Evolutionary conservation across 1,140 invertebrate species (phyloP).

Genomic region (Eupeodes corollae): DNA sequence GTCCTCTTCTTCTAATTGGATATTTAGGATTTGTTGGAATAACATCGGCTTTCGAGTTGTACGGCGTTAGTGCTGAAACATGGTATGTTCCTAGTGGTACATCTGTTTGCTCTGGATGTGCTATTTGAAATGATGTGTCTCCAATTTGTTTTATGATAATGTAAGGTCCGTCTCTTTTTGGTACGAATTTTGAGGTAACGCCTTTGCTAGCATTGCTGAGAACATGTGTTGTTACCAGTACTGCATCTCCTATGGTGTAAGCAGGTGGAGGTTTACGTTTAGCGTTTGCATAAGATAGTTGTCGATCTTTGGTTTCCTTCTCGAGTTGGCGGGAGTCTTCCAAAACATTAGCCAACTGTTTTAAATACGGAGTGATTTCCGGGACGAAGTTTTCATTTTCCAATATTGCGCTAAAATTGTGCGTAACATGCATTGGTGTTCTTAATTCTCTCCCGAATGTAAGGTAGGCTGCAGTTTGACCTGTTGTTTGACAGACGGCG

Average conservation of each 20-base stretch:
- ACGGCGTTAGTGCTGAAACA: too few species aligned
- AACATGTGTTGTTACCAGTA: slow-evolving; percentile 20
- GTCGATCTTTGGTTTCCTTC: neutral
- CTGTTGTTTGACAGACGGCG: slow-evolving; percentile 27
- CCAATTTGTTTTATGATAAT: slow-evolving; percentile 12
- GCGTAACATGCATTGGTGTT: slow-evolving; percentile 11
- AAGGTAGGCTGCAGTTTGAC: too few species aligned
- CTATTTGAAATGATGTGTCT: slow-evolving; percentile 14
- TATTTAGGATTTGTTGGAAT: too few species aligned
- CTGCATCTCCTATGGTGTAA: slow-evolving; percentile 16
- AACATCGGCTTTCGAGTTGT: too few species aligned
- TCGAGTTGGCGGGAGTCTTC: too few species aligned
- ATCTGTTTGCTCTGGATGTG: slow-evolving; percentile 1
- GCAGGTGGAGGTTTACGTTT: slow-evolving; percentile 6
- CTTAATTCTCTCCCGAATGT: slow-evolving; percentile 26
- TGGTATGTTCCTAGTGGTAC: neutral
- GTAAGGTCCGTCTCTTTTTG: slow-evolving; percentile 29
- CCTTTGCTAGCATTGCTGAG: slow-evolving; percentile 16
- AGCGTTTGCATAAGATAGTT: slow-evolving; percentile 9
- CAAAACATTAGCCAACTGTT: too few species aligned
- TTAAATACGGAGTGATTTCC: slow-evolving; percentile 16
- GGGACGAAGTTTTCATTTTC: slow-evolving; percentile 19
- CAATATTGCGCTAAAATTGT: slow-evolving; percentile 19
- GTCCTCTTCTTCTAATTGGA: too few species aligned
- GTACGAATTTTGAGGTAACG: slow-evolving; percentile 27